phyloP scores from a whole-genome alignment of 2,797 vertebrate genomes.

The Thaleichthys pacificus region DNA sequence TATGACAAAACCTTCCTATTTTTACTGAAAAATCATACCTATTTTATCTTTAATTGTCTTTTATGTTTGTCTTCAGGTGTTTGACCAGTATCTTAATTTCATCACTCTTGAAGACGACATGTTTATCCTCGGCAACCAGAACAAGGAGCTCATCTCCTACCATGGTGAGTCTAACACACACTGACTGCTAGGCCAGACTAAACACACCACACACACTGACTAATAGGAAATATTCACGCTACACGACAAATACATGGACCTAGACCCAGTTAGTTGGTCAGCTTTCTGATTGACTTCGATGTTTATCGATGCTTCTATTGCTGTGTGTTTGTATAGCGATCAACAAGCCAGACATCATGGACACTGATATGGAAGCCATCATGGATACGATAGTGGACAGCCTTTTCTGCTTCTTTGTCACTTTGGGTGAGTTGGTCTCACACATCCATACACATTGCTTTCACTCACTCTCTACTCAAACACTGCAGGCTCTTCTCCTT shows the following conservation, averaged over 20 bases:
- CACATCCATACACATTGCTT: too few relatives aligned
- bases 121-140: slow-evolving; percentile 95
- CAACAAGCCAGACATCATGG: slow-evolving; percentile 92
- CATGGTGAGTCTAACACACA: slow-evolving; percentile 75
- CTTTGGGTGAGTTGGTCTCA: slow-evolving; percentile 82
- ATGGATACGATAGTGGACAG: slow-evolving; percentile 99
- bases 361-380: slow-evolving; percentile 96
- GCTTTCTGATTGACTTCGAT: background rate
- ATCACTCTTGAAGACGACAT: slow-evolving; percentile 98
- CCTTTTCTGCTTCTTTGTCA: slow-evolving; percentile 98
- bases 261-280: background rate
- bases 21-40: too few relatives aligned
- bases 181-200: background rate
- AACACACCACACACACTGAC: background rate
- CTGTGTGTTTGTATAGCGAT: slow-evolving; percentile 74
- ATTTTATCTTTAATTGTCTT: background rate
- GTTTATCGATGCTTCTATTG: slow-evolving; percentile 9
- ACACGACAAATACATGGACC: background rate
- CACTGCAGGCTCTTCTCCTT: background rate
- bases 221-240: too few relatives aligned
- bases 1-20: too few relatives aligned
- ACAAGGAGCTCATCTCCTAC: slow-evolving; percentile 95
- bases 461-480: background rate
- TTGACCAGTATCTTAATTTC: slow-evolving; percentile 98
- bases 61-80: slow-evolving; percentile 77